Base-by-base conservation (phyloP, 2,888 invertebrate genomes). In the Stictocephala bisonia region DNA sequence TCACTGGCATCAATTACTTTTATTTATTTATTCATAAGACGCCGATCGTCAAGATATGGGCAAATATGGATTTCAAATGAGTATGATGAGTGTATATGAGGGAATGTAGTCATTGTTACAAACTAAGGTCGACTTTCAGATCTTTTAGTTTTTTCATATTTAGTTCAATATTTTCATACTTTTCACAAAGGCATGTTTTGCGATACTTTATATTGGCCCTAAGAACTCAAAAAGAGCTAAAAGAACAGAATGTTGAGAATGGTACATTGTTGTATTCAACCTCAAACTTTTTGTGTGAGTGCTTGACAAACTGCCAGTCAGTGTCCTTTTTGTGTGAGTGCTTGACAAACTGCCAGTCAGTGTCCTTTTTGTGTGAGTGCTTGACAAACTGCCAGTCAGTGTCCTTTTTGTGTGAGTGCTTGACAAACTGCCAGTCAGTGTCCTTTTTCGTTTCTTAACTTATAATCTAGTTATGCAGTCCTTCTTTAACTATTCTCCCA, bases 241-340 rank as follows among this genome's bases (percentile, higher is more conserved):
- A 50, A 7, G 50, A 50, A 20, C 50, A 50, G 24, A 50, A 50
- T 20, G 13, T 53, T 6, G 69, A 69, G 29, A 51, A 69, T 20
- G 69, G 69, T 29, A 69, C 11, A 18, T 69, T 51, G 51, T 69
- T 35, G 13, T 29, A 51, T 24, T 69, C 69, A 26, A 51, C 35
- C 35, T 69, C 69, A 69, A 69, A 69, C 31, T 53, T 69, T 53
- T 69, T 69, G 35, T 69, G n/a, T n/a, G n/a, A n/a, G n/a, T n/a
- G n/a, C n/a, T n/a, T n/a, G n/a, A n/a, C n/a, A n/a, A n/a, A n/a
- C n/a, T n/a, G n/a, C n/a, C n/a, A n/a, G n/a, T n/a, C n/a, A n/a
- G n/a, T n/a, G n/a, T n/a, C n/a, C n/a, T n/a, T n/a, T n/a, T n/a
- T n/a, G n/a, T n/a, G n/a, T n/a, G n/a, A n/a, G n/a, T n/a, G n/a